These are phyloP conservation scores for Campylorhamphus procurvoides DNA, from an alignment of 2,113 vertebrate genomes.

Conservation along the genomic window DNA sequence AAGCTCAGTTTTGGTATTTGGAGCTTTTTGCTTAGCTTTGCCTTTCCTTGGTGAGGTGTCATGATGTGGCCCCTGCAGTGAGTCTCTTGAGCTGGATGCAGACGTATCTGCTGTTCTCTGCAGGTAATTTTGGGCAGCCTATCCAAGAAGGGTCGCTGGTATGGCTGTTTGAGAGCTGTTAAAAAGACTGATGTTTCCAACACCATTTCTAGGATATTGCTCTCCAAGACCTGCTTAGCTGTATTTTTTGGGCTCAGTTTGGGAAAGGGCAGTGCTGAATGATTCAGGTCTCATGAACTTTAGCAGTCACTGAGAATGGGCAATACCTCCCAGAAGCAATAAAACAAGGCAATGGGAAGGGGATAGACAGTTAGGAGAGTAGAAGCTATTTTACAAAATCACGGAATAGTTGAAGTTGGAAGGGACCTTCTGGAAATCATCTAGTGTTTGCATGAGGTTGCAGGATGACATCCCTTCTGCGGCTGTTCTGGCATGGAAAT, in stretches of 20 bases:
- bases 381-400: background rate
- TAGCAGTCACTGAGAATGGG: background rate
- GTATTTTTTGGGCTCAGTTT: background rate
- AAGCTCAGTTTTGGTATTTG: background rate
- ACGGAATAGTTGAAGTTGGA: background rate
- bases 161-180: background rate
- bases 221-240: background rate
- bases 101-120: background rate
- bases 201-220: background rate
- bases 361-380: too few species aligned
- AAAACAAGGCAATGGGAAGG: background rate
- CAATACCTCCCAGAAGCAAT: fast-evolving
- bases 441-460: background rate
- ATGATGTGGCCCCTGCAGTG: fast-evolving
- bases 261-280: background rate
- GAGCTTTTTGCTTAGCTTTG: background rate
- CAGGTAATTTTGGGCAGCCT: background rate
- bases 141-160: background rate
- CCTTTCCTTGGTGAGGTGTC: background rate
- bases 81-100: background rate
- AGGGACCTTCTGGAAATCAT: background rate
- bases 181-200: background rate
- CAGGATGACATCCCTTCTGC: background rate
- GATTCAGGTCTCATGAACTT: background rate
- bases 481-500: background rate